Base-by-base conservation (phyloP, 1,140 invertebrate genomes). In the Platorchestia sp. region DNA sequence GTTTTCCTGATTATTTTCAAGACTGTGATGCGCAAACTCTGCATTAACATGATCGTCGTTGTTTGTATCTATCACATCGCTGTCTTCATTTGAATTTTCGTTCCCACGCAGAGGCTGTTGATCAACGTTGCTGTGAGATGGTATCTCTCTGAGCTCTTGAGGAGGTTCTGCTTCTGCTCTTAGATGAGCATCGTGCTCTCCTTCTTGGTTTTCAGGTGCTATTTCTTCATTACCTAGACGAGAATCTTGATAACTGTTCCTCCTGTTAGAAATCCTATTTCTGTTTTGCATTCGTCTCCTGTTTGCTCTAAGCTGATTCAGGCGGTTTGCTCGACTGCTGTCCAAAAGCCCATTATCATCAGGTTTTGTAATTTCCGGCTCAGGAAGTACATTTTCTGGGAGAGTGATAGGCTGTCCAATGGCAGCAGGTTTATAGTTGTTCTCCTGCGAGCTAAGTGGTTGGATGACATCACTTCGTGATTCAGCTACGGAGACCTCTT, bases 331-430 rank as follows among this genome's bases (percentile, higher is more conserved):
- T 5, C 14, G 87, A 5, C 6, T 7, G 42, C 42, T 89, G 7
- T 89, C 87, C 5, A 41, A 22, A 89, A 89, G 14, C 59, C 59
- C 43, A 42, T 42, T 89, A n/a, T 86, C 87, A 42, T 89, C 87
- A 27, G 41, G 7, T 19, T 89, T 27, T 3, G 1, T 41, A 36
- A 42, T 43, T 41, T 89, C 43, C 3, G 87, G 5, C 27, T 93
- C 91, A 1, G 91, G 91, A 7, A 93, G 45, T 0, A 93, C 91
- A 47, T 93, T 93, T 93, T 93, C 47, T 6, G 91, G 91, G 14
- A 93, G 45, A 42, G 91, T 93, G 43, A 93, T 40, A 40, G 91
- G 91, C 91, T 93, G 91, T 47, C 91, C 91, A 93, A 93, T 93
- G 6, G 44, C 16, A 0, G 91, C 44, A 45, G 16, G 43, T 14